Evolutionary conservation across 1,140 invertebrate species (phyloP), one percentile per base, ranked within the genome.

Genomic region (Harlomillsia oculata): DNA sequence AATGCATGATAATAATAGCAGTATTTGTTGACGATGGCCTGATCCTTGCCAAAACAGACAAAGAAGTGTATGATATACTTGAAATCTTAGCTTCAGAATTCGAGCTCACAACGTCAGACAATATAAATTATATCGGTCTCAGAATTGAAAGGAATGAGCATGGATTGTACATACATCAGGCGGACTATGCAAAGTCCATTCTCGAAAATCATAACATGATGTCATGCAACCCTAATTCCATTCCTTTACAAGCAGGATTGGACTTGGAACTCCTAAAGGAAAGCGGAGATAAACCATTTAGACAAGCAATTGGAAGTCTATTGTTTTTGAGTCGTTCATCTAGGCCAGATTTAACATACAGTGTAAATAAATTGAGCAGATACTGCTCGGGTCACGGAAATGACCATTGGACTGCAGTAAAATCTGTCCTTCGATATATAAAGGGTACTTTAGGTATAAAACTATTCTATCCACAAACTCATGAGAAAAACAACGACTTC

Each of bases 271-370:
- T 49, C 3, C 23, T 4, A 5, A n/a, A 5, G 20, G 28, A 29
- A 32, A 29, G 32, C 13, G 21, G 14, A 5, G 28, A 29, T n/a
- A n/a, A n/a, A 28, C 46, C 28, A 9, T 49, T 9, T 18, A 11
- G 25, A n/a, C 11, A 67, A 57, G 45, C 71, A 29, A 67, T 73
- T 46, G 70, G 69, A 39, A 60, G 46, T 13, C 62, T 74, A 18
- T 66, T 74, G 60, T 73, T 74, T 61, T 49, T 72, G 13, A 62
- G 71, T 25, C 59, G 69, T 21, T 60, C 63, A 6, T 69, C 68
- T 5, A 53, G 71, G 54, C 71, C 71, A 29, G 72, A 75, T 60
- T 68, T 75, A 30, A 57, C 68, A 25, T 74, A 63, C 59, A 62
- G 68, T 36, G 70, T 73, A 1, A 66, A 56, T 36, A 66, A 66